A percentile compares a stretch with the other conserved stretches of the same genome.
phyloP scores from a whole-genome alignment of 2,797 vertebrate genomes.

The Sorex maritimensis region DNA sequence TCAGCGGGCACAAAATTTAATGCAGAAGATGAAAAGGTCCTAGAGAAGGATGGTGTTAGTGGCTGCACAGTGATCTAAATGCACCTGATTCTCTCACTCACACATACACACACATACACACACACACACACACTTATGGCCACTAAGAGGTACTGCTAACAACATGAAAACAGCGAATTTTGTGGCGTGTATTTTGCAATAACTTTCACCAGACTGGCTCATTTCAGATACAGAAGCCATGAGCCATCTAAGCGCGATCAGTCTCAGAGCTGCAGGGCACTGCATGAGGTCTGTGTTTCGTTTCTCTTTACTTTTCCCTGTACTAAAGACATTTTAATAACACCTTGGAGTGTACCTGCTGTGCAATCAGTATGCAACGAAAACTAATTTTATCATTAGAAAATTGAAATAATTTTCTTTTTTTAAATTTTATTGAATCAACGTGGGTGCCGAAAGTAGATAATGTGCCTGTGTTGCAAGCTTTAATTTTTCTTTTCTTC shows the following conservation, averaged over 20 bases:
- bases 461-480: too few species aligned
- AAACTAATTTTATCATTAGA: constrained; percentile 18
- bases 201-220: constrained; percentile 7
- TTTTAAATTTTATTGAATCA: too few species aligned
- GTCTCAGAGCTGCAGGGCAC: neutral
- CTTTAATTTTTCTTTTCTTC: neutral
- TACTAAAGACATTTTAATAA: constrained; percentile 26
- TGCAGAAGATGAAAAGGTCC: neutral
- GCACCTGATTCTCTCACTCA: too few species aligned
- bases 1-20: neutral
- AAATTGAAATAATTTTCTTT: neutral
- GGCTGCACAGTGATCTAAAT: neutral
- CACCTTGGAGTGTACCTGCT: neutral
- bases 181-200: neutral
- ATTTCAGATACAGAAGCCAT: neutral
- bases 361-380: neutral
- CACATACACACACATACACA: too few species aligned
- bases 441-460: too few species aligned
- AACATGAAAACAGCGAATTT: neutral
- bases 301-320: constrained; percentile 27
- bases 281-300: neutral
- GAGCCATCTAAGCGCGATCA: too few species aligned
- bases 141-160: neutral
- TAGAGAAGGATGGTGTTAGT: neutral
- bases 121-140: neutral